These are phyloP conservation scores for Lasioglossum oenotherae DNA, from an alignment of 2,888 invertebrate genomes.

Conservation along the genomic window DNA sequence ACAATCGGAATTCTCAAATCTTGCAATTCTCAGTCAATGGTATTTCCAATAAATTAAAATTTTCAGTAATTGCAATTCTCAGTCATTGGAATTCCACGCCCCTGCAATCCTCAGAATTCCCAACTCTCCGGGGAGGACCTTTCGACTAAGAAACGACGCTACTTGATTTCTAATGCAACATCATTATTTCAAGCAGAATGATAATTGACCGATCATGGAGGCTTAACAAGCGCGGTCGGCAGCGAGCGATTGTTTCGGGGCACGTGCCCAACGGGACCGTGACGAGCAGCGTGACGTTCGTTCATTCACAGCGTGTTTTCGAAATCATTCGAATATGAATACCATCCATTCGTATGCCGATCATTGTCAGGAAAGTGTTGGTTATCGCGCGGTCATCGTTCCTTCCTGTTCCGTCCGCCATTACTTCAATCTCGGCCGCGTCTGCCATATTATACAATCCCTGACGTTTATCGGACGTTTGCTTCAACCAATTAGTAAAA, in stretches of 20 bases:
- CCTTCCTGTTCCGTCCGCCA: not conserved
- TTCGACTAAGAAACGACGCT: not conserved
- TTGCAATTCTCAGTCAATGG: too few species aligned
- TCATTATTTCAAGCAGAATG: constrained; percentile 71
- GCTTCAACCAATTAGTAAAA: too few species aligned
- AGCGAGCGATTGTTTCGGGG: constrained; percentile 57
- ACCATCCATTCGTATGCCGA: constrained; percentile 1
- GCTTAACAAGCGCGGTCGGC: constrained; percentile 38
- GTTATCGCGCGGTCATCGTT: constrained; percentile 21
- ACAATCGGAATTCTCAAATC: too few species aligned
- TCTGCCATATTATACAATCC: not conserved
- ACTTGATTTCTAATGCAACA: constrained; percentile 41
- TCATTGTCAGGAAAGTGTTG: constrained; percentile 19
- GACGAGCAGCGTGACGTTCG: constrained; percentile 48
- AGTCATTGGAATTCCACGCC: too few species aligned
- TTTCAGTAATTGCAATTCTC: too few species aligned
- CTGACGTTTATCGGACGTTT: too few species aligned
- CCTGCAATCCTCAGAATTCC: too few species aligned
- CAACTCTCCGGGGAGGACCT: not conserved
- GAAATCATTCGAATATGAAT: constrained; percentile 46
- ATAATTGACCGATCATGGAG: constrained; percentile 61
- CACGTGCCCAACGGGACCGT: constrained; percentile 63
- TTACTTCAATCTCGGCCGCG: not conserved
- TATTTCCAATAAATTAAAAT: too few species aligned
- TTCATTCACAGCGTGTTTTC: constrained; percentile 44